Evolutionary conservation across 2,797 vertebrate genomes (phyloP).

Genomic region (Hydrolagus colliei): DNA sequence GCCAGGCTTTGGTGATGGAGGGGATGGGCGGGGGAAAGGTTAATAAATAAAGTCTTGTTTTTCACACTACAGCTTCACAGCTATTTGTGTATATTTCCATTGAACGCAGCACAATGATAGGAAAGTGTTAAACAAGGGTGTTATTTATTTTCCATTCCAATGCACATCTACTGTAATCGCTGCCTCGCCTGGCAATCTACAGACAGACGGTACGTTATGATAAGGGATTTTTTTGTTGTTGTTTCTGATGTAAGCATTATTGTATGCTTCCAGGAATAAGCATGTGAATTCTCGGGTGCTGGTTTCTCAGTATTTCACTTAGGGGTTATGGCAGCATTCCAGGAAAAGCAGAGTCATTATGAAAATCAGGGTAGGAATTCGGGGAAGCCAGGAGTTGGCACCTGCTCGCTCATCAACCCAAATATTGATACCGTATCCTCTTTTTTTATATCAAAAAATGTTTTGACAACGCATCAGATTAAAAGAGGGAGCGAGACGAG

Average conservation of each 20-base stretch:
- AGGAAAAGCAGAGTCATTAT: background rate
- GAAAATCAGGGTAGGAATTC: background rate
- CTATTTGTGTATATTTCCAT: background rate
- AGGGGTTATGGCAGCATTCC: background rate
- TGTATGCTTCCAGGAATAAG: constrained; percentile 17
- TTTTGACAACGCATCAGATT: no score
- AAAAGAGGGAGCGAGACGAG: no score
- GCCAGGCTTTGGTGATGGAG: no score
- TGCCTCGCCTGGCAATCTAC: background rate
- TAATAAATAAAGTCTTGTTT: background rate
- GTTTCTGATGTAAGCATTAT: background rate
- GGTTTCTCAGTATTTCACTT: background rate
- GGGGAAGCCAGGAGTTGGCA: no score
- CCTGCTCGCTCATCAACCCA: no score
- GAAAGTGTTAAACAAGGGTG: background rate
- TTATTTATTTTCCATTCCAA: background rate
- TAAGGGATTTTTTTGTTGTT: constrained; percentile 1
- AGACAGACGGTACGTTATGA: background rate
- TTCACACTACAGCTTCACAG: background rate
- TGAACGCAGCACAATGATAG: background rate
- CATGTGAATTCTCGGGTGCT: no score
- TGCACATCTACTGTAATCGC: background rate
- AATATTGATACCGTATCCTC: no score
- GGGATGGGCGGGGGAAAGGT: no score
- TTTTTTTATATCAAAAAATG: no score